Base-by-base conservation (phyloP, 1,140 invertebrate genomes). In the Potamilus streckersoni region DNA sequence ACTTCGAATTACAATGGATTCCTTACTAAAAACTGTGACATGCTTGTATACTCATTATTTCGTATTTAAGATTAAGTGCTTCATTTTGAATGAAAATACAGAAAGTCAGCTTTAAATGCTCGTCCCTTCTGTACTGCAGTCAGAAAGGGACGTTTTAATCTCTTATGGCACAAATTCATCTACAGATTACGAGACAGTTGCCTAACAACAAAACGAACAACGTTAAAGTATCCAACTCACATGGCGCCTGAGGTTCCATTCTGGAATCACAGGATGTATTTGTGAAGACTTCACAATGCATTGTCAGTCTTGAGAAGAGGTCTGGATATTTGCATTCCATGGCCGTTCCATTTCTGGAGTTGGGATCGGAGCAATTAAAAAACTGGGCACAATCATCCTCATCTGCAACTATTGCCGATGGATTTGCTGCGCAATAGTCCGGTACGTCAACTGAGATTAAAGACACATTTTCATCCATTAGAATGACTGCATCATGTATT, bases 171-270 rank as follows among this genome's bases (percentile, higher is more conserved):
- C 27, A 27, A 27, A 27, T 27, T 2, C 27, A 27, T 27, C 27
- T 27, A 1, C 27, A 27, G 27, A 27, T 27, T 27, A 27, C 27
- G 12, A 62, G 5, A 8, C 2, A 62, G 4, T 19, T 2, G 8
- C 38, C 0, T 8, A 20, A 66, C 6, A 23, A 8, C 2, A 66
- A 23, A 66, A 11, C 2, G 19, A 49, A 27, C 16, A 69, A 55
- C 15, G 8, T 38, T 6, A 38, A 38, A 38, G 5, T 4, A 38
- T 38, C 38, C 20, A 23, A 79, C 80, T 71, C 73, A 82, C 80
- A 82, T 57, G 80, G 80, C n/a, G 80, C 78, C 31, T 67, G 66
- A 19, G 80, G 80, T 73, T 82, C 78, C 17, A 49, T 64, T 68
- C 80, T 74, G 13, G 31, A 73, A 23, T 67, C 55, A 65, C 80